These are phyloP conservation scores for Oryzias celebensis DNA, from an alignment of 2,113 vertebrate species.

Conservation along the genomic window DNA sequence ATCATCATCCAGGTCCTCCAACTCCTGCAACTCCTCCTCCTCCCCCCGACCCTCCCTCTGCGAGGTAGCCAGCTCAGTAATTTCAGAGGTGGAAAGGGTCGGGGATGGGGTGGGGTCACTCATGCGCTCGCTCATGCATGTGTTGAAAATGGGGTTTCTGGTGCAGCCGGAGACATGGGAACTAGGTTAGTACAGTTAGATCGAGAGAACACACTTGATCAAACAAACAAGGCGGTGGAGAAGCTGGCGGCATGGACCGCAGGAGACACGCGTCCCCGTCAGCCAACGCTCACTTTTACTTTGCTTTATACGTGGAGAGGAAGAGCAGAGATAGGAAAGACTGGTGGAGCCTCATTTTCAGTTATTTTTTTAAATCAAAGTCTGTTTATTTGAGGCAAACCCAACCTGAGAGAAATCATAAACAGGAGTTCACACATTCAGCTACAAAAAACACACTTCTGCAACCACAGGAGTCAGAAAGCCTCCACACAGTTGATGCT, in stretches of 20 bases:
- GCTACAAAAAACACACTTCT: no score
- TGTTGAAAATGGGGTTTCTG: conserved; percentile 98
- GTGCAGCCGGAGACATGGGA: conserved; percentile 94
- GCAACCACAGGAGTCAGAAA: no score
- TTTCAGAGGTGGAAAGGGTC: conserved; percentile 96
- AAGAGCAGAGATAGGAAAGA: not conserved
- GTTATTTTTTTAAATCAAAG: no score
- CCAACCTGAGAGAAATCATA: no score
- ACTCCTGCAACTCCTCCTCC: conserved; percentile 79
- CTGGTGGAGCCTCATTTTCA: conserved; percentile 3
- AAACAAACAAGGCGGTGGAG: conserved; percentile 25
- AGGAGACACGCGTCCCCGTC: conserved; percentile 13
- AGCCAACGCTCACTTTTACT: conserved; percentile 1
- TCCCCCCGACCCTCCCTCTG: conserved; percentile 88
- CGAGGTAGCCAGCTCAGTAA: conserved; percentile 93
- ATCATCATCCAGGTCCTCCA: conserved; percentile 84
- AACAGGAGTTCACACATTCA: no score
- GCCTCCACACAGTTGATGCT: no score
- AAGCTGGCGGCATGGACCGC: conserved; percentile 7
- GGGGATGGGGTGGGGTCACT: conserved; percentile 98
- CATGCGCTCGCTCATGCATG: conserved; percentile 99
- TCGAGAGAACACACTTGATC: conserved; percentile 58
- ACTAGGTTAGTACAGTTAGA: conserved; percentile 84
- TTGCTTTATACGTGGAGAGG: conserved; percentile 2
- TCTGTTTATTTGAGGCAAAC: no score